Evolutionary conservation across 2,888 invertebrate species (phyloP).

Genomic region (Melinaea menophilus): DNA sequence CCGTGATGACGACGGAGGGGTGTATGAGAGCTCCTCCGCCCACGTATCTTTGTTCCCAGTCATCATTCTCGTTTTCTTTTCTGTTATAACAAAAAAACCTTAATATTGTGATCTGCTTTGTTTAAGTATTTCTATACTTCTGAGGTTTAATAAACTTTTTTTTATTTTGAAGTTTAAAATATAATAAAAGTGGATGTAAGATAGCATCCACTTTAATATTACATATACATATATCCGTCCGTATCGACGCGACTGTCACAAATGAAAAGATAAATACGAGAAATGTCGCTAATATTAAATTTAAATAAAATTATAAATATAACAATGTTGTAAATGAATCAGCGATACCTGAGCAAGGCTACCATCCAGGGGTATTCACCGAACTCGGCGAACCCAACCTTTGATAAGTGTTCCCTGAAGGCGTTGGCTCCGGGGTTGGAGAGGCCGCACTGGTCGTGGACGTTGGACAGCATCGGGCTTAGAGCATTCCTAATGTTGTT

Average conservation of each 20-base stretch:
- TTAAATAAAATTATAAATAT: neutral
- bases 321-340: neutral
- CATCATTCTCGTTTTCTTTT: neutral
- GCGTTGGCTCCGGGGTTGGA: conserved; percentile 10
- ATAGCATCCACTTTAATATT: too few relatives aligned
- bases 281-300: too few relatives aligned
- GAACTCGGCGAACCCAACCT: conserved; percentile 20
- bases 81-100: conserved; percentile 6
- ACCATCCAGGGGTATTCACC: conserved; percentile 33
- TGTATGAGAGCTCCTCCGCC: conserved; percentile 34
- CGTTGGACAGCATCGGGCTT: too few relatives aligned
- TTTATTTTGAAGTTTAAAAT: too few relatives aligned
- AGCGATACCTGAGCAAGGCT: conserved; percentile 22
- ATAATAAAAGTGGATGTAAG: too few relatives aligned
- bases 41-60: conserved; percentile 17
- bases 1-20: conserved; percentile 33
- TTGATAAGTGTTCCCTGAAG: neutral
- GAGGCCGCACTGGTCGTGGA: conserved; percentile 10
- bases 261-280: too few relatives aligned
- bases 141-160: too few relatives aligned
- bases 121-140: too few relatives aligned
- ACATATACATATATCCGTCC: too few relatives aligned
- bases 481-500: too few relatives aligned
- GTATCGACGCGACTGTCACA: too few relatives aligned
- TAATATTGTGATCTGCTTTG: too few relatives aligned